A percentile compares a stretch with the other conserved stretches of the same genome.
phyloP scores from a whole-genome alignment of 2,113 vertebrate genomes.

The Psilopsiagon aymara region DNA sequence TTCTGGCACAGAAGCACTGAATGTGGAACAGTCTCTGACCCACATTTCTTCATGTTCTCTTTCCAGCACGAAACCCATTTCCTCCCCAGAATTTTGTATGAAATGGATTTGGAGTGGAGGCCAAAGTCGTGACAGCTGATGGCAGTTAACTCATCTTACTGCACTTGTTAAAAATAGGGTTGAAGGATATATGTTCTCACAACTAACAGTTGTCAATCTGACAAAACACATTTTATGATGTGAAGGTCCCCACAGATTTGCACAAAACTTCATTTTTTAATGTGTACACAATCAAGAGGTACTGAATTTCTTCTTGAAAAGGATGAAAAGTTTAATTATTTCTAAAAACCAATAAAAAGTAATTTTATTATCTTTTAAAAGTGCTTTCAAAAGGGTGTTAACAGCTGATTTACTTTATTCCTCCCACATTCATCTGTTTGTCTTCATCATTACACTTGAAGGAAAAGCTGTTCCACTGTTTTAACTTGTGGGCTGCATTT shows the following conservation, averaged over 20 bases:
- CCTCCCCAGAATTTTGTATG: neutral
- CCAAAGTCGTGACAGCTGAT: neutral
- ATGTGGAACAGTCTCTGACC: neutral
- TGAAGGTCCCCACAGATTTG: neutral
- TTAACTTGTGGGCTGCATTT: constrained; percentile 29
- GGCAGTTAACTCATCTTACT: neutral
- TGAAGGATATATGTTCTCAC: neutral
- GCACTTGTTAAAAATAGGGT: neutral
- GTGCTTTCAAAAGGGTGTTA: constrained; percentile 29
- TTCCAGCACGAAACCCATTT: neutral
- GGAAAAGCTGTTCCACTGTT: constrained; percentile 36
- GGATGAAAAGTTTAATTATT: neutral
- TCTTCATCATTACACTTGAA: constrained; percentile 55
- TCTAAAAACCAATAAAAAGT: constrained; percentile 15
- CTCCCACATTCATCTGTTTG: constrained; percentile 72
- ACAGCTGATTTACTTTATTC: constrained; percentile 48
- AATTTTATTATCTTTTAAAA: constrained; percentile 57
- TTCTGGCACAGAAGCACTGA: neutral
- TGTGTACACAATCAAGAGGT: neutral
- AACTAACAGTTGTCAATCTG: neutral
- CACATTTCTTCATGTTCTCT: neutral
- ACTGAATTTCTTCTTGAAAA: neutral
- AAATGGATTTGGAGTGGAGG: neutral
- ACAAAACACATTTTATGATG: neutral
- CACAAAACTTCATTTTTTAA: neutral